Percentiles rank a stretch among this genome's conserved stretches.
Conservation (phyloP, 2,888 invertebrate species). For the Stictocephala bisonia region DNA sequence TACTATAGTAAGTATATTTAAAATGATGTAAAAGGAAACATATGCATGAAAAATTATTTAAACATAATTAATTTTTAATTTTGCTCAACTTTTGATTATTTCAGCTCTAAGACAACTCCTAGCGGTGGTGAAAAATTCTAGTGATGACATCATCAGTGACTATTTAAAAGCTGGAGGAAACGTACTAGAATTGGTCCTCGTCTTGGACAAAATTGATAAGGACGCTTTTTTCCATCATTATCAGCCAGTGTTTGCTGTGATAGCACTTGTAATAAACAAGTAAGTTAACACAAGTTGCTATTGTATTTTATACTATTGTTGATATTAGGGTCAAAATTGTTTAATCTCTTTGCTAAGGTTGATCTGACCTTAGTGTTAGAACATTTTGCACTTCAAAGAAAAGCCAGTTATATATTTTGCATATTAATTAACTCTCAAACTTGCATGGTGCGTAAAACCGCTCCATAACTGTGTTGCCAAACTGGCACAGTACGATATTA, state of each 20-base stretch:
- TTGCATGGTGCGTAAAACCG: too few species aligned
- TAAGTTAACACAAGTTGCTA: not conserved
- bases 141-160: not conserved
- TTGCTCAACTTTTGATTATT: not conserved
- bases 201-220: constrained; percentile 17
- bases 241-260: constrained; percentile 17
- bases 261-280: constrained; percentile 6
- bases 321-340: too few species aligned
- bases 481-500: too few species aligned
- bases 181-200: constrained; percentile 3
- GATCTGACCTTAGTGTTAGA: too few species aligned
- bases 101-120: constrained; percentile 22
- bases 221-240: constrained; percentile 1
- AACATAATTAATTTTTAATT: not conserved
- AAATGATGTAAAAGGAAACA: too few species aligned
- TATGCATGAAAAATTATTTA: too few species aligned
- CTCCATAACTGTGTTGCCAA: too few species aligned
- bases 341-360: too few species aligned
- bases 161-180: constrained; percentile 8
- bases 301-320: not conserved
- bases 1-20: too few species aligned
- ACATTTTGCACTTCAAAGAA: too few species aligned
- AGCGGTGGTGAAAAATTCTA: constrained; percentile 3
- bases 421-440: too few species aligned
- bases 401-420: too few species aligned